These are phyloP conservation scores for Eurystomus gularis DNA, from an alignment of 2,113 vertebrate species.

Conservation along the genomic window DNA sequence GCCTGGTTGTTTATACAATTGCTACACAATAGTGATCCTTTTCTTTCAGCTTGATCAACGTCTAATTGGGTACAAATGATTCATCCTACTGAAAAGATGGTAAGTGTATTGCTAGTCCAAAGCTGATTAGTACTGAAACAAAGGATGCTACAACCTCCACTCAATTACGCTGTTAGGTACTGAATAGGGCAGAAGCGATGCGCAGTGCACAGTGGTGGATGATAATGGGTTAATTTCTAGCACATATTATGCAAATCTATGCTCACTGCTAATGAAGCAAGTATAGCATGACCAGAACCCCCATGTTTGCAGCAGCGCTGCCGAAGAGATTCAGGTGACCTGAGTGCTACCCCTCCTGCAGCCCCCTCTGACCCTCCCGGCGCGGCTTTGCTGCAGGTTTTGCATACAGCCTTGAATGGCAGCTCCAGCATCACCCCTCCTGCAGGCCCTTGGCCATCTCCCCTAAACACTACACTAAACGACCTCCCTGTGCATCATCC, in stretches of 20 bases:
- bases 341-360: neutral
- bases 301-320: neutral
- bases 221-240: neutral
- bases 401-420: accelerated
- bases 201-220: accelerated
- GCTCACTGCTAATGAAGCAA: neutral
- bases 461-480: accelerated
- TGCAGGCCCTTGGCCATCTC: neutral
- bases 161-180: neutral
- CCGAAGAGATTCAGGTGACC: neutral
- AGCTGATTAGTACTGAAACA: neutral
- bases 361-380: neutral
- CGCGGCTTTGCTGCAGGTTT: neutral
- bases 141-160: neutral
- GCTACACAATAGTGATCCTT: neutral
- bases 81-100: neutral
- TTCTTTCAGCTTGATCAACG: neutral
- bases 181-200: neutral
- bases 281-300: no score
- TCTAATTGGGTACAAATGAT: neutral
- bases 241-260: accelerated
- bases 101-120: neutral
- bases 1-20: neutral
- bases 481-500: accelerated
- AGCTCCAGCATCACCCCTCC: neutral